Percentiles rank a stretch among this genome's conserved stretches.
phyloP scores from a whole-genome alignment of 2,888 invertebrate species.

The Lepas anatifera region DNA sequence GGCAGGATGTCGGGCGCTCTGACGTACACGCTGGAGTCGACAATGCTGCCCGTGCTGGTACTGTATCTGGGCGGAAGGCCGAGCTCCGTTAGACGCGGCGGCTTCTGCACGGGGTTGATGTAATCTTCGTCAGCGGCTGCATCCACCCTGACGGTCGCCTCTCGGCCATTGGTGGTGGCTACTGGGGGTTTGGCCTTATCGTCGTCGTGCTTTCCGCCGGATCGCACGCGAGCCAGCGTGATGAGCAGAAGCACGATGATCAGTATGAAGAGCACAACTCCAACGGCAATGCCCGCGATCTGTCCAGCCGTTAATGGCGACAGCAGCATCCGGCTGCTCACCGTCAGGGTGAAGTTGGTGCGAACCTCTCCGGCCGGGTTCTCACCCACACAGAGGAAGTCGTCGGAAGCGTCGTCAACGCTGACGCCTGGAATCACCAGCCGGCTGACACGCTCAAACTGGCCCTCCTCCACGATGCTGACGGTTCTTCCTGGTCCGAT shows the following conservation, averaged over 20 bases:
- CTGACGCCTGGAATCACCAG: constrained; percentile 64
- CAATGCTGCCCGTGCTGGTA: not conserved
- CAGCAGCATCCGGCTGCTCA: constrained; percentile 18
- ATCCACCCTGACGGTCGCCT: not conserved
- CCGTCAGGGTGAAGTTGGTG: constrained; percentile 62
- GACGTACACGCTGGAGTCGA: not conserved
- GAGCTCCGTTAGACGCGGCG: constrained; percentile 23
- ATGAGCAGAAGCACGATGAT: constrained; percentile 19
- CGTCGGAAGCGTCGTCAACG: constrained; percentile 65
- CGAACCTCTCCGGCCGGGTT: constrained; percentile 68
- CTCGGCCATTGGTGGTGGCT: not conserved
- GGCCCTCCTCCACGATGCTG: constrained; percentile 19
- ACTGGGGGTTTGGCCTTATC: constrained; percentile 14
- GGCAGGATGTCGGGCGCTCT: constrained; percentile 3
- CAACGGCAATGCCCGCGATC: constrained; percentile 23
- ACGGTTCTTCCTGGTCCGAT: constrained; percentile 16
- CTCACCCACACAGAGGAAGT: constrained; percentile 67
- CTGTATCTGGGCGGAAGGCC: not conserved
- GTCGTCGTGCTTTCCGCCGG: not conserved
- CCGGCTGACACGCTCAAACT: constrained; percentile 51
- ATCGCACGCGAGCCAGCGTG: constrained; percentile 18
- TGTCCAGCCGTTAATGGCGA: constrained; percentile 20
- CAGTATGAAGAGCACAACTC: constrained; percentile 19
- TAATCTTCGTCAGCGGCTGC: not conserved
- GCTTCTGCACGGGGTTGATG: constrained; percentile 23